These are phyloP conservation scores for Mormyrus proboscirostris DNA, from an alignment of 2,797 vertebrate genomes.

Conservation along the genomic window DNA sequence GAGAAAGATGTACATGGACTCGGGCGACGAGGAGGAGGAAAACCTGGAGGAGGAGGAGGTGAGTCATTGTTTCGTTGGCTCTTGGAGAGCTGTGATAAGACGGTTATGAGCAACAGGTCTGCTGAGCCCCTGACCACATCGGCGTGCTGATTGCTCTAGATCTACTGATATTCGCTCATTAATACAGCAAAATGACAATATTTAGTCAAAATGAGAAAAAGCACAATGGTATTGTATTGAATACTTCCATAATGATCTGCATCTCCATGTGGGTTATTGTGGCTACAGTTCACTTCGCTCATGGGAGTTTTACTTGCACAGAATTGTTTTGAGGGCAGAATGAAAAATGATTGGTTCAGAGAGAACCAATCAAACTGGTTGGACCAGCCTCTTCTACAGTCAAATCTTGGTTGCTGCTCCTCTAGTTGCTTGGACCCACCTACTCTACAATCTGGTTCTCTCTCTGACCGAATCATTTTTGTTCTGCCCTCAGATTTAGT, in stretches of 20 bases:
- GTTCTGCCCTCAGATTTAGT: not conserved
- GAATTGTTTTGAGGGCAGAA: not conserved
- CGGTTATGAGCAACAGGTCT: not conserved
- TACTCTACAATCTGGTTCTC: not conserved
- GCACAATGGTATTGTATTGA: not conserved
- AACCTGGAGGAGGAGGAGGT: constrained; percentile 79
- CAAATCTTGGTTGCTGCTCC: not conserved
- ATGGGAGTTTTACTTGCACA: not conserved
- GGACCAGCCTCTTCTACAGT: not conserved
- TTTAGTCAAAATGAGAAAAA: not conserved
- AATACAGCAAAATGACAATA: not conserved
- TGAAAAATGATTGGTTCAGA: not conserved
- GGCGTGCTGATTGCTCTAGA: too few relatives aligned
- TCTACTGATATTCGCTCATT: not conserved
- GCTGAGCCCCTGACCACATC: not conserved
- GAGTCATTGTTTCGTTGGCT: not conserved
- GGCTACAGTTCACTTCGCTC: not conserved
- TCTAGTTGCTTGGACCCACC: not conserved
- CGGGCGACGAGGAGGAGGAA: constrained; percentile 81
- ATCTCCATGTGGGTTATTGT: not conserved
- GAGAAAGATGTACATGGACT: constrained; percentile 83
- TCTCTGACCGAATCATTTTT: not conserved
- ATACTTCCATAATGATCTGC: not conserved
- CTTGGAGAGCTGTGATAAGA: not conserved
- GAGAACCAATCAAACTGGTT: not conserved